Evolutionary conservation across 2,797 vertebrate genomes (phyloP).

Genomic region (Pipistrellus nathusii): DNA sequence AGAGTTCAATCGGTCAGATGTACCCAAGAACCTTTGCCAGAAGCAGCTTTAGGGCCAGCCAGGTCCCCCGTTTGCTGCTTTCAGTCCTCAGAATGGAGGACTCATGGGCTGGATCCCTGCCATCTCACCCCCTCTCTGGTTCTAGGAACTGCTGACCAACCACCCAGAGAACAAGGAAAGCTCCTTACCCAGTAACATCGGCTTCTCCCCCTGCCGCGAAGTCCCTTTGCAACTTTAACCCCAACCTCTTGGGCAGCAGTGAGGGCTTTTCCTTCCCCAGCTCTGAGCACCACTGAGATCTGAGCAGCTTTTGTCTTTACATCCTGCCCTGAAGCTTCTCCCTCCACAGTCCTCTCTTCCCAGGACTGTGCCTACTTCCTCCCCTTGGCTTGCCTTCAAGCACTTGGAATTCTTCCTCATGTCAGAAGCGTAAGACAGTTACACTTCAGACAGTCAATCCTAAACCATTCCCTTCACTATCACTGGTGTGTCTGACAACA

Average conservation of each 20-base stretch:
- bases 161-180: neutral
- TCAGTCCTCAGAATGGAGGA: neutral
- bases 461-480: neutral
- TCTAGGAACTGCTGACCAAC: neutral
- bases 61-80: neutral
- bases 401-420: neutral
- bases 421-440: neutral
- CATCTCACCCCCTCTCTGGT: neutral
- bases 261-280: neutral
- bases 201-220: constrained; percentile 24
- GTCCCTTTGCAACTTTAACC: neutral
- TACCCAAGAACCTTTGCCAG: neutral
- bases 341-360: neutral
- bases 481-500: neutral
- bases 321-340: neutral
- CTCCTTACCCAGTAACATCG: neutral
- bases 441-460: neutral
- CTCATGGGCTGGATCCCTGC: neutral
- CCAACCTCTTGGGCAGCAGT: neutral
- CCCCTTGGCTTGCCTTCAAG: neutral
- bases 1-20: neutral
- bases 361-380: neutral
- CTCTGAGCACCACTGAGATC: neutral
- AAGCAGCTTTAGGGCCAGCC: neutral
- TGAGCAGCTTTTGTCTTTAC: neutral